Evolutionary conservation across 23 tunicate genomes (phyloP).

Genomic region (Styela clava): DNA sequence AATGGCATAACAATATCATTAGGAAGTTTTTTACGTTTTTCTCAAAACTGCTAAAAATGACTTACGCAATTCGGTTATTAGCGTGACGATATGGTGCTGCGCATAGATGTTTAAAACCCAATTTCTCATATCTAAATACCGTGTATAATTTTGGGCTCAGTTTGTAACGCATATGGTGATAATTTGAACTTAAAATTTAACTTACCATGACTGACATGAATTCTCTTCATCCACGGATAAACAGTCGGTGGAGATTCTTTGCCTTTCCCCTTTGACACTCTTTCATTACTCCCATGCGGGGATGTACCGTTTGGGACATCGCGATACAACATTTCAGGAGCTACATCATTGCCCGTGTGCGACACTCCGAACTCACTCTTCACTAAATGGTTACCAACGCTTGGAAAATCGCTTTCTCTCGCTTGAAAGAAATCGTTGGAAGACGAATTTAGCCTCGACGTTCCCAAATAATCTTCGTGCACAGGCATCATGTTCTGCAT

Average conservation of each 20-base stretch:
- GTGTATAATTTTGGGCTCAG: too few relatives aligned
- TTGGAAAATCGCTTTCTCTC: not conserved
- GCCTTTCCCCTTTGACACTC: constrained; percentile 12
- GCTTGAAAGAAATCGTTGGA: constrained; percentile 17
- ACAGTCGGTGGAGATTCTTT: constrained; percentile 45
- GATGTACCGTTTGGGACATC: not conserved
- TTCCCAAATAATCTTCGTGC: constrained; percentile 10
- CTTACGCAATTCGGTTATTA: too few relatives aligned
- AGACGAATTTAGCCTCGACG: not conserved
- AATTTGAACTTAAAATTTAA: not conserved
- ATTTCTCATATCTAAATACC: too few relatives aligned
- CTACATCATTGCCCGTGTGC: not conserved
- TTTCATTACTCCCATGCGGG: not conserved
- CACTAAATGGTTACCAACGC: constrained; percentile 2
- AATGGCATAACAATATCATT: too few relatives aligned
- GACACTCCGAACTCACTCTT: constrained; percentile 20
- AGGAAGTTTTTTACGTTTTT: too few relatives aligned
- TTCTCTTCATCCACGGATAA: constrained; percentile 93
- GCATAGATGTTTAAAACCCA: too few relatives aligned
- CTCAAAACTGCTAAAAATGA: too few relatives aligned
- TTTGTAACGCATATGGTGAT: too few relatives aligned
- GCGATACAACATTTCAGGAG: not conserved
- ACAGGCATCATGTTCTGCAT: constrained; percentile 27
- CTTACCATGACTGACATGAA: constrained; percentile 93
- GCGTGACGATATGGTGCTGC: too few relatives aligned